Conservation (phyloP, 2,797 vertebrate species). For the Apogon hyalosoma region DNA sequence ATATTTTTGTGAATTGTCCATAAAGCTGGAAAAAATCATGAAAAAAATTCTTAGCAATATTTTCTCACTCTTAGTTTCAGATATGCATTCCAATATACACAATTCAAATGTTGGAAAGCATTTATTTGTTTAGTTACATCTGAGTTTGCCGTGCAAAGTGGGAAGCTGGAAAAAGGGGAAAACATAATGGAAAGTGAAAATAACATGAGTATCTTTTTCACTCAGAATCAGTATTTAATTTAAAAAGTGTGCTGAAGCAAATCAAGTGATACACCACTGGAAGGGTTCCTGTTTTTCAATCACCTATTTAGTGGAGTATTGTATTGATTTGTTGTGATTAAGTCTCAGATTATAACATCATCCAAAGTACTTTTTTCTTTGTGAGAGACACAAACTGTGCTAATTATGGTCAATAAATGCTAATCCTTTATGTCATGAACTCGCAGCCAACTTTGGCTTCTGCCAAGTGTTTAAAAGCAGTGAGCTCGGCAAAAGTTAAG, state of each 20-base stretch:
- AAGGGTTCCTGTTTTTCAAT: conserved; percentile 28
- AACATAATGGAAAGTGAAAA: conserved; percentile 7
- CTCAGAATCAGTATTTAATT: conserved; percentile 25
- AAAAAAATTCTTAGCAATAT: neutral
- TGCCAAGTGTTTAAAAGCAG: conserved; percentile 51
- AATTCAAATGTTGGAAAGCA: conserved; percentile 5
- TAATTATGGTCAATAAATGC: conserved; percentile 64
- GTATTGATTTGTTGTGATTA: conserved; percentile 42
- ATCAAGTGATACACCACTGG: conserved; percentile 24
- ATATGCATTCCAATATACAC: neutral
- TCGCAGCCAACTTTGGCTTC: conserved; percentile 22
- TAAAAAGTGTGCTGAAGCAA: conserved; percentile 8
- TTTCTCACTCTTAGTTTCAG: too few relatives aligned
- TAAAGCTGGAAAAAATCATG: neutral
- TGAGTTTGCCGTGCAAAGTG: neutral
- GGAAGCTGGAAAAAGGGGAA: conserved; percentile 6
- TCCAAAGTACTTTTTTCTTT: neutral
- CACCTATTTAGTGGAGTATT: conserved; percentile 7
- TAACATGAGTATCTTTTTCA: conserved; percentile 19
- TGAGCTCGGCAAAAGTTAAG: conserved; percentile 45
- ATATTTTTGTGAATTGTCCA: too few relatives aligned
- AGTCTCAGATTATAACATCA: conserved; percentile 7
- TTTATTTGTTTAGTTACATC: conserved; percentile 21
- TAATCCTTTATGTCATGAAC: conserved; percentile 49
- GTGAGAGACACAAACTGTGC: conserved; percentile 32